phyloP scores from a whole-genome alignment of 2,888 invertebrate species.

The Apeira syringaria region DNA sequence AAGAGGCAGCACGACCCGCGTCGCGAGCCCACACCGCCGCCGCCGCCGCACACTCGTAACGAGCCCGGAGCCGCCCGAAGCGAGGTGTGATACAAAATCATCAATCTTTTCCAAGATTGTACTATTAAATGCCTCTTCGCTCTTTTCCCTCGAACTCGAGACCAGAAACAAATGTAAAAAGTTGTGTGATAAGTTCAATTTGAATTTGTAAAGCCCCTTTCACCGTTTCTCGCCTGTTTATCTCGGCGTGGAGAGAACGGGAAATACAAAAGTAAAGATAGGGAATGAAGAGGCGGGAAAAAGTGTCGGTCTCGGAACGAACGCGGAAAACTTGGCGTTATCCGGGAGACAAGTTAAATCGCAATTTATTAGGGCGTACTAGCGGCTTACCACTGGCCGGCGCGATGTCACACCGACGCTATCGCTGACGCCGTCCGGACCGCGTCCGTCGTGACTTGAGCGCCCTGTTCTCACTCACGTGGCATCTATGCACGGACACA shows the following conservation, averaged over 20 bases:
- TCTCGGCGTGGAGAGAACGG: conserved; percentile 78
- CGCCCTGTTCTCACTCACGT: not conserved
- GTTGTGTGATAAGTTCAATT: conserved; percentile 84
- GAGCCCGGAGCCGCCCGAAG: conserved; percentile 81
- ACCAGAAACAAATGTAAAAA: conserved; percentile 84
- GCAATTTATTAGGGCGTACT: conserved; percentile 82
- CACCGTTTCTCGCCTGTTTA: conserved; percentile 83
- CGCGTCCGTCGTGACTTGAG: not conserved
- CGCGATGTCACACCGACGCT: conserved; percentile 33
- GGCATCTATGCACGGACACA: conserved; percentile 3
- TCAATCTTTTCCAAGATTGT: conserved; percentile 83
- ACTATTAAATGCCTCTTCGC: conserved; percentile 83
- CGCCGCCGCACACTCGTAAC: conserved; percentile 69
- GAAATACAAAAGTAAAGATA: conserved; percentile 84
- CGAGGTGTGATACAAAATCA: conserved; percentile 84
- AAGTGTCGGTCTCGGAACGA: conserved; percentile 82
- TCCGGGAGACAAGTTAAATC: conserved; percentile 83
- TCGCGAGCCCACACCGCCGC: conserved; percentile 58
- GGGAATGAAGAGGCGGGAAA: conserved; percentile 84
- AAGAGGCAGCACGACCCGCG: conserved; percentile 80
- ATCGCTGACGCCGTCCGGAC: conserved; percentile 18
- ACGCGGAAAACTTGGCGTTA: conserved; percentile 82
- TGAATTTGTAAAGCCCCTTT: conserved; percentile 84
- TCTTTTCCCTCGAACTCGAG: conserved; percentile 79
- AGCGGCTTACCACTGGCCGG: conserved; percentile 66